Base-by-base conservation (phyloP, 2,797 vertebrate genomes). In the Galago senegalensis region DNA sequence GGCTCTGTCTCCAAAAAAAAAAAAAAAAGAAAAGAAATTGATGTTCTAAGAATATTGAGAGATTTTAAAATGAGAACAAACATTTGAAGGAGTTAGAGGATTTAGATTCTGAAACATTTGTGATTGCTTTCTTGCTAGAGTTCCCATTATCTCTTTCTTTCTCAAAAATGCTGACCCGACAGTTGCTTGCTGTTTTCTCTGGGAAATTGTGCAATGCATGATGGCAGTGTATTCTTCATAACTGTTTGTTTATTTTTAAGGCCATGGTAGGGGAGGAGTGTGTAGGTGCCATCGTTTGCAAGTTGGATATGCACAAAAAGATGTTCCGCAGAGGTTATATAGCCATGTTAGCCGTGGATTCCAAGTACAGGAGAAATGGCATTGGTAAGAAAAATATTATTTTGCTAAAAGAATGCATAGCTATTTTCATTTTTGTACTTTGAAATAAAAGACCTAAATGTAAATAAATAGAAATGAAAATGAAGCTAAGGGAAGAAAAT, bases 291-390 rank as follows among this genome's bases (percentile, higher is more conserved):
- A 99, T 99, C 91, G 99, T 99, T 98, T 99, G 99, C 99, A 99
- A 99, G 99, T 99, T 99, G 98, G 99, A 99, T 99, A 99, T 99
- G 99, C 99, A 99, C 99, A 99, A 99, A 99, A 99, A 99, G 99
- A 99, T 99, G 99, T 99, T 99, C 98, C 99, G 99, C 96, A 99
- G 99, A 96, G 99, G 99, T 98, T 99, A 99, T 99, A 99, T 99
- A 96, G 99, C 99, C 98, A 99, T 99, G 99, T 99, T 99, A 98
- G 99, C 99, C 70, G 99, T 99, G 99, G 99, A 99, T 99, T 99
- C 99, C 97, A 99, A 99, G 98, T 99, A 99, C 99, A 99, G 99
- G 99, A 99, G 99, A 99, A 99, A 99, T 99, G 99, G 99, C 99
- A 99, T 99, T 98, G 99, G 99, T 99, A 99, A 99, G 99, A 98